phyloP scores from a whole-genome alignment of 2,888 invertebrate genomes.

The Podotricha telesiphe region DNA sequence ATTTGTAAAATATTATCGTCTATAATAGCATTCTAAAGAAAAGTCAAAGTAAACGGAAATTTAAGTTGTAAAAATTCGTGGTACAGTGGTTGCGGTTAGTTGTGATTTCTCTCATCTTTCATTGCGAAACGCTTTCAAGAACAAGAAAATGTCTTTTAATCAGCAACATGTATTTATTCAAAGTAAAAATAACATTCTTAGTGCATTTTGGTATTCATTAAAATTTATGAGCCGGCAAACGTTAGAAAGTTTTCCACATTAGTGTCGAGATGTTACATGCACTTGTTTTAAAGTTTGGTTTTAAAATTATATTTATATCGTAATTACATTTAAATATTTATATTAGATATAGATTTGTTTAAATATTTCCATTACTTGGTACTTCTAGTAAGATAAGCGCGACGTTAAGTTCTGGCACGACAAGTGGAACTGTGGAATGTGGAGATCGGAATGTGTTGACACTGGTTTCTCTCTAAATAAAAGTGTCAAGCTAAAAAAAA shows the following conservation, averaged over 20 bases:
- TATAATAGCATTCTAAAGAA: background rate
- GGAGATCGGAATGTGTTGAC: too few species aligned
- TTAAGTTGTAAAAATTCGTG: constrained; percentile 19
- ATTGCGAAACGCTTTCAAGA: constrained; percentile 31
- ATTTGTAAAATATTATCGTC: background rate
- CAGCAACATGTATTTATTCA: constrained; percentile 19
- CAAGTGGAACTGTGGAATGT: too few species aligned
- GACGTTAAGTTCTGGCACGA: too few species aligned
- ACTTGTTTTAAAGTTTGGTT: background rate
- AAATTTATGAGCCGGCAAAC: constrained; percentile 33
- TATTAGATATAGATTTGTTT: background rate
- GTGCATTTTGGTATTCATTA: constrained; percentile 31
- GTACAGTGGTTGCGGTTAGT: constrained; percentile 25
- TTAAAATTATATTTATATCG: background rate
- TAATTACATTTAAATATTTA: background rate
- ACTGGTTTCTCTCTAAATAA: too few species aligned
- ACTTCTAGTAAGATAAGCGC: too few species aligned
- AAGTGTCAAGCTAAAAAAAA: too few species aligned
- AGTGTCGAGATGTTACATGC: constrained; percentile 8
- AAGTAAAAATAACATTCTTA: constrained; percentile 23
- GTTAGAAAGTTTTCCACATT: constrained; percentile 28
- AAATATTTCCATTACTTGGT: too few species aligned
- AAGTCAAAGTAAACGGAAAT: constrained; percentile 14
- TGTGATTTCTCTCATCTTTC: constrained; percentile 33
- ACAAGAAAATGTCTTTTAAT: constrained; percentile 25